Evolutionary conservation across 64 coral and sea anemone genomes (phyloP), one percentile per base, ranked within the genome.

Genomic region (Stylophora pistillata): DNA sequence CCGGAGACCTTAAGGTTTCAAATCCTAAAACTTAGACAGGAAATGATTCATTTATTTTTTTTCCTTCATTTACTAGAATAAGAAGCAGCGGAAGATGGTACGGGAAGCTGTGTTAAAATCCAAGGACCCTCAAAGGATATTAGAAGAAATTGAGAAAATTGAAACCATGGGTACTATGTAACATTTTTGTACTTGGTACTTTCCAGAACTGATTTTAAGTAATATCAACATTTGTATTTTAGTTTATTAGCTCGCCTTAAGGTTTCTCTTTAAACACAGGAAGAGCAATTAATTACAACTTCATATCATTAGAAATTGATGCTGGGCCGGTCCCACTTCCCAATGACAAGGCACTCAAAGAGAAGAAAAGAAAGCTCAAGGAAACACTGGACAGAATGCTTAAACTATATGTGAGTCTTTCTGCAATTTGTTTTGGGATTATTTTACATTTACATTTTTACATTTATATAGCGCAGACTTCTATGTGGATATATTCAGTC

Each of bases 121-220:
- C 23, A 98, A 98, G 86, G 96, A 98, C 87, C 96, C 96, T 41
- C 80, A 91, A 71, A 88, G 88, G 82, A 98, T 98, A 65, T 85
- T 98, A 32, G 93, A 98, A 73, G 96, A 98, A 77, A 98, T 98
- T 25, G 96, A 98, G 87, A 98, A 94, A 79, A 94, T 98, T 86
- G 96, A 98, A 73, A 85, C 79, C 58, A 58, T 95, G 53, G 96
- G 96, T 98, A 92, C 78, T 63, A 30, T 13, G 53, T 30, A 56
- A 21, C 0, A 10, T 33, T 16, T 72, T 10, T 68, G 15, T 23
- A 84, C 25, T 23, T 63, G 56, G 16, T 58, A 34, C 30, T 55
- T 32, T 80, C 2, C 14, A 58, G 2, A n/a, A 0, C n/a, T 37
- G 21, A 27, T 77, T 55, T 52, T 34, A 23, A 13, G 9, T 77